Evolutionary conservation across 1,140 invertebrate species (phyloP).

Genomic region (Thaumatotibia leucotreta): DNA sequence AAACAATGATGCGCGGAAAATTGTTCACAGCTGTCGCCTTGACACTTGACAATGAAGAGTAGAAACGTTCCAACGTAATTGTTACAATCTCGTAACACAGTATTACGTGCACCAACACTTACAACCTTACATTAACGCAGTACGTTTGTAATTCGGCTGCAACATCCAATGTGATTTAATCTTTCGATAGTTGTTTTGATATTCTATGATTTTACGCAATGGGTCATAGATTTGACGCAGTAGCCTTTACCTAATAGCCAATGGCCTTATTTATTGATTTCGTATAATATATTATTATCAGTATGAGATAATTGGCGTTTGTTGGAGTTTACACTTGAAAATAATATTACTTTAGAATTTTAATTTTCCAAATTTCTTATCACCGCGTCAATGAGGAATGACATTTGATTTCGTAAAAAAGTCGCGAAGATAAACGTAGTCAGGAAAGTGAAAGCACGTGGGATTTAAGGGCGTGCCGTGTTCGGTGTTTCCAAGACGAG

Average conservation of each 20-base stretch:
- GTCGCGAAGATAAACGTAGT: no score
- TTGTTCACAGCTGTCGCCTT: constrained; percentile 5
- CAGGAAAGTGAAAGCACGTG: no score
- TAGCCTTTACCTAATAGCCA: constrained; percentile 11
- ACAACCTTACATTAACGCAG: background rate
- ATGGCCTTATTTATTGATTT: constrained; percentile 4
- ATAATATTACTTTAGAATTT: background rate
- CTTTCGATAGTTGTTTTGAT: background rate
- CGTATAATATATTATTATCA: background rate
- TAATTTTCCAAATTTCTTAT: no score
- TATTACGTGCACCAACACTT: background rate
- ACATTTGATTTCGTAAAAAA: no score
- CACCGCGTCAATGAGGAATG: no score
- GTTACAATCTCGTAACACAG: background rate
- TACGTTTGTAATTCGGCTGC: background rate
- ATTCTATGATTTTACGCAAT: constrained; percentile 4
- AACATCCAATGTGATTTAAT: background rate
- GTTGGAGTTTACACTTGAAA: background rate
- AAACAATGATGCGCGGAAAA: background rate
- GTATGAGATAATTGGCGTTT: background rate
- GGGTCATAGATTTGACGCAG: background rate
- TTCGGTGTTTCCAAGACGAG: no score
- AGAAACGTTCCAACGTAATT: background rate
- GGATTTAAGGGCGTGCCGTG: no score
- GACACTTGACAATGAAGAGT: constrained; percentile 8